Conservation (phyloP, 2,888 invertebrate genomes). For the Campoplex nolae region DNA sequence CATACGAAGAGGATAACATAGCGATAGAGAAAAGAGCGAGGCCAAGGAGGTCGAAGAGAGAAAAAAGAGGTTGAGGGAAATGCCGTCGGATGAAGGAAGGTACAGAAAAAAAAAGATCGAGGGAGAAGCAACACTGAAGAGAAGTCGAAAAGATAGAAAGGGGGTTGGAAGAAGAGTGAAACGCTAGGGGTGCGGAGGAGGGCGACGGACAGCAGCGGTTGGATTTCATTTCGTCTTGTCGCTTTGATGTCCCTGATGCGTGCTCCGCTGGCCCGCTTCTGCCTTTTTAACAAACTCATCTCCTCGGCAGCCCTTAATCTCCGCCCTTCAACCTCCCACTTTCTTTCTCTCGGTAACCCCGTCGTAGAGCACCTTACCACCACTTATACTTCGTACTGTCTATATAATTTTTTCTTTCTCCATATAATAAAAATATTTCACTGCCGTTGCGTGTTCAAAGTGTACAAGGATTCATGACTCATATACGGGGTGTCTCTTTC, state of each 20-base stretch:
- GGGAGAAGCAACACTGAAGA: conserved; percentile 63
- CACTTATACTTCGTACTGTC: not conserved
- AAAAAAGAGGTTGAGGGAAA: conserved; percentile 47
- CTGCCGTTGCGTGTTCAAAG: not conserved
- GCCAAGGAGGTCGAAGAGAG: conserved; percentile 26
- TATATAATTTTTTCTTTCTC: not conserved
- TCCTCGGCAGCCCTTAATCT: conserved; percentile 84
- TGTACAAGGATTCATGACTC: conserved; percentile 8
- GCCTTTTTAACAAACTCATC: conserved; percentile 85
- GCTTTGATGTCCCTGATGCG: conserved; percentile 85
- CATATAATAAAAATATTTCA: conserved; percentile 17
- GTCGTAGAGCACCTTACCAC: conserved; percentile 57
- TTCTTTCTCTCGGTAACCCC: conserved; percentile 66
- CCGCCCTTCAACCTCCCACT: conserved; percentile 80
- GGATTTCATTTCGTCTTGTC: conserved; percentile 85
- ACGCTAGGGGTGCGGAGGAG: conserved; percentile 13
- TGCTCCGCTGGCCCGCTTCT: conserved; percentile 84
- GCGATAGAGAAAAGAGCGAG: conserved; percentile 55
- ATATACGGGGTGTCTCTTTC: not conserved
- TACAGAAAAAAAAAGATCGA: conserved; percentile 65
- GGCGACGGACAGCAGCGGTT: conserved; percentile 79
- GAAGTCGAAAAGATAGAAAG: conserved; percentile 70
- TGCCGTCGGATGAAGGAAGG: conserved; percentile 57
- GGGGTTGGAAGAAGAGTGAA: conserved; percentile 70
- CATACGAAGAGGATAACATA: conserved; percentile 27